Percentiles rank a stretch among this genome's conserved stretches.
These are phyloP conservation scores for Anoncus sp. DNA, from an alignment of 2,888 invertebrate genomes.

Conservation along the genomic window DNA sequence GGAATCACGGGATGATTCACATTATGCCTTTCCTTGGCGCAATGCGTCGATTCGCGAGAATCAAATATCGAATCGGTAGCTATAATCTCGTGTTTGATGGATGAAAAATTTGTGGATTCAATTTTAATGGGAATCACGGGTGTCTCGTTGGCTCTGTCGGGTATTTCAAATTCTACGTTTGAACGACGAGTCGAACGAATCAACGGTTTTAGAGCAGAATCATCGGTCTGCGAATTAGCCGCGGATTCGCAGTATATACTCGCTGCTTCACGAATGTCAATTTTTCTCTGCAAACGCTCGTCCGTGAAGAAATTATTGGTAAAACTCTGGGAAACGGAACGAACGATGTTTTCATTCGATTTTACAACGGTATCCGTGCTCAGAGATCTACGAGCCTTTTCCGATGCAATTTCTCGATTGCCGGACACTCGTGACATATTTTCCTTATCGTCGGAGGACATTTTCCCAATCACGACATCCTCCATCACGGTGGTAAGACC, in stretches of 20 bases:
- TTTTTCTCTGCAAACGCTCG: neutral
- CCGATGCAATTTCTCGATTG: neutral
- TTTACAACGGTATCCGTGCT: too few relatives aligned
- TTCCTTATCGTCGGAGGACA: neutral
- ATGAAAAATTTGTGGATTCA: neutral
- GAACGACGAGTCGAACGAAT: conserved; percentile 20
- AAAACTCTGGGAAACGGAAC: neutral
- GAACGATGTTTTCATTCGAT: neutral
- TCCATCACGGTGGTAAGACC: conserved; percentile 26
- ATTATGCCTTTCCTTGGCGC: conserved; percentile 12
- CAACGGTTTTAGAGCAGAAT: neutral
- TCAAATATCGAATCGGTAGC: neutral
- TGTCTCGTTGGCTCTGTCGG: neutral
- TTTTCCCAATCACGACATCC: neutral
- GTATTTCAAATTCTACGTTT: conserved; percentile 23
- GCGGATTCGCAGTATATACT: neutral
- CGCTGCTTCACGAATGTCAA: neutral
- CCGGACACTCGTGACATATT: neutral
- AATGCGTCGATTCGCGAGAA: neutral
- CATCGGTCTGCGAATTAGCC: neutral
- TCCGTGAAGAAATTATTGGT: conserved; percentile 27
- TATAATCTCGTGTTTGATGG: neutral
- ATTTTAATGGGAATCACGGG: neutral
- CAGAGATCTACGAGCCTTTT: neutral
- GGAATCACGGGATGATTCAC: too few relatives aligned